Evolutionary conservation across 2,113 vertebrate species (phyloP), one percentile per base, ranked within the genome.

Genomic region (Triplophysa tibetana): DNA sequence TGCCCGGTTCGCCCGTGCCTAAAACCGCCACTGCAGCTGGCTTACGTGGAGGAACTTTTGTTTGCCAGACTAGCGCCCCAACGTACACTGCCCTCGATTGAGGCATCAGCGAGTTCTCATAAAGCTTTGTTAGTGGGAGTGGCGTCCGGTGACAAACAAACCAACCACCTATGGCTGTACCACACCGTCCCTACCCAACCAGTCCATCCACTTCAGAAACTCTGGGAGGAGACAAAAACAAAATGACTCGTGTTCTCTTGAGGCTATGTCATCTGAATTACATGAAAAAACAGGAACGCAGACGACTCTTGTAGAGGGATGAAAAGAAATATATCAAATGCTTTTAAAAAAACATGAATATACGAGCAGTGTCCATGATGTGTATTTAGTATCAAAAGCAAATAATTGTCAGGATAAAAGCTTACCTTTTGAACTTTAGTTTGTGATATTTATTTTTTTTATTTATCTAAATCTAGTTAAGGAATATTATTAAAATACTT

Each of bases 391-490:
- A 83, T 77, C 69, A 77, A 63, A 86, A 76, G 81, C 54, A 84
- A 85, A 86, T 83, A 88, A 84, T 85, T 84, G 64, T 73, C 83
- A 83, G 74, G 77, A 76, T 80, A 10, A 76, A 78, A 85, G 63
- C 61, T 81, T 77, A 85, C 78, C 77, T 85, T 88, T 88, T 82
- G 60, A 89, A 82, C 79, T 85, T 83, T 85, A 86, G 82, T 88
- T 86, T 83, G 63, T 80, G 79, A 79, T 86, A 86, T 90, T 89
- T 85, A 89, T 85, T 88, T 85, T n/a, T n/a, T n/a, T n/a, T n/a
- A n/a, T n/a, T 87, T 90, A 91, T 78, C 87, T 85, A 86, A 89
- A 80, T 85, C 82, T 90, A 90, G 86, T 87, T 68, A 85, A 79
- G 86, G 88, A 89, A 86, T 83, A 86, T 86, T 67, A 60, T 75